Percentiles rank a stretch among this genome's conserved stretches.
Evolutionary conservation across 1,140 invertebrate species (phyloP).

Genomic region (Adoxophyes honmai): DNA sequence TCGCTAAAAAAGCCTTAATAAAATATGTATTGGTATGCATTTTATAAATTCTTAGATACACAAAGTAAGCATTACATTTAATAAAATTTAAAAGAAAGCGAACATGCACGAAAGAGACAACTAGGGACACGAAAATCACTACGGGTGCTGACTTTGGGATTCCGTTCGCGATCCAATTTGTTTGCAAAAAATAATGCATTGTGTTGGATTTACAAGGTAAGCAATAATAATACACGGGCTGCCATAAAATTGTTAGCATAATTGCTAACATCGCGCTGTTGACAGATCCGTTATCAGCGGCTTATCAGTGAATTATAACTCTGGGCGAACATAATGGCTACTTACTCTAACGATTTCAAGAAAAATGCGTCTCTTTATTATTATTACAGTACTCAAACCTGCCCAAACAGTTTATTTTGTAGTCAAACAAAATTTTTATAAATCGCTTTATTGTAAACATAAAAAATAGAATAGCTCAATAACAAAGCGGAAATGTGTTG

Average conservation of each 20-base stretch:
- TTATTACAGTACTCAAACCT: background rate
- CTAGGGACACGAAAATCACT: too few relatives aligned
- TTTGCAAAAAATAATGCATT: background rate
- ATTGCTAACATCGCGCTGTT: conserved; percentile 16
- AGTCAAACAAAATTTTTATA: background rate
- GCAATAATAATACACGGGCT: conserved; percentile 5
- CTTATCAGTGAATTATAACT: conserved; percentile 16
- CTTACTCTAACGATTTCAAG: conserved; percentile 1
- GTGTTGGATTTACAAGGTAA: background rate
- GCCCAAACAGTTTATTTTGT: too few relatives aligned
- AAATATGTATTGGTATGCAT: too few relatives aligned
- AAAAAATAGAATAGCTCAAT: conserved; percentile 5
- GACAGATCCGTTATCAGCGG: conserved; percentile 14
- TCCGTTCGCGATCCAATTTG: too few relatives aligned
- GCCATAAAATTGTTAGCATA: conserved; percentile 10
- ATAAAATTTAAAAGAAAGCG: too few relatives aligned
- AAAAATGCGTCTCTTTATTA: background rate
- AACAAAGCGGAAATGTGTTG: conserved; percentile 1
- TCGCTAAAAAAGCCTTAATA: too few relatives aligned
- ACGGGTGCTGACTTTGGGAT: too few relatives aligned
- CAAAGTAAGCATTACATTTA: too few relatives aligned
- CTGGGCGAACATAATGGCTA: conserved; percentile 9
- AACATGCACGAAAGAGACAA: too few relatives aligned
- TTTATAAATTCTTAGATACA: too few relatives aligned
- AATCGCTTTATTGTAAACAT: background rate